Evolutionary conservation across 2,888 invertebrate species (phyloP).

Genomic region (Epinotia brunnichana): DNA sequence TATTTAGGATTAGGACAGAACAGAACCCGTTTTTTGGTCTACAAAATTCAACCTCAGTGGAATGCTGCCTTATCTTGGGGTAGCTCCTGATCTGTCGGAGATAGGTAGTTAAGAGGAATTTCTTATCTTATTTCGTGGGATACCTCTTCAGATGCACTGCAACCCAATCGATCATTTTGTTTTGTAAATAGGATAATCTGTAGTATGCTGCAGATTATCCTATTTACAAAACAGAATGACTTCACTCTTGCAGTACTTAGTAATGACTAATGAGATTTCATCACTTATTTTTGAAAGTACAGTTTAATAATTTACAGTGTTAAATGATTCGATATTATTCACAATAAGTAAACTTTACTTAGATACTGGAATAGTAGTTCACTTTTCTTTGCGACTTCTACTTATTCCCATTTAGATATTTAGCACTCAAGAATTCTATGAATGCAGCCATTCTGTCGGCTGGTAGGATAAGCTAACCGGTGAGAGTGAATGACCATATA

Average conservation of each 20-base stretch:
- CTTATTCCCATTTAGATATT: neutral
- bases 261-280: too few species aligned
- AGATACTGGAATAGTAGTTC: too few species aligned
- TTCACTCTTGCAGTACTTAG: too few species aligned
- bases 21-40: neutral
- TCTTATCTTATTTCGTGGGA: slow-evolving; percentile 6
- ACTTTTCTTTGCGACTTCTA: neutral
- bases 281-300: too few species aligned
- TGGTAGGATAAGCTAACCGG: neutral
- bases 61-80: neutral
- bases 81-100: neutral
- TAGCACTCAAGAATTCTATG: slow-evolving; percentile 7
- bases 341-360: too few species aligned
- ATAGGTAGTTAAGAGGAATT: neutral
- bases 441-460: slow-evolving; percentile 11
- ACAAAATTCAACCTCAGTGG: neutral
- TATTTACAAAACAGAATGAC: too few species aligned
- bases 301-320: too few species aligned
- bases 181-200: neutral
- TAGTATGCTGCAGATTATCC: too few species aligned
- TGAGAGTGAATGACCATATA: slow-evolving; percentile 3
- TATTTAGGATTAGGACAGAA: too few species aligned
- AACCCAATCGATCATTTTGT: neutral
- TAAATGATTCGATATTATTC: too few species aligned
- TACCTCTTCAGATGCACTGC: neutral